Evolutionary conservation across 2,113 vertebrate species (phyloP), one percentile per base, ranked within the genome.

Genomic region (Zootoca vivipara): DNA sequence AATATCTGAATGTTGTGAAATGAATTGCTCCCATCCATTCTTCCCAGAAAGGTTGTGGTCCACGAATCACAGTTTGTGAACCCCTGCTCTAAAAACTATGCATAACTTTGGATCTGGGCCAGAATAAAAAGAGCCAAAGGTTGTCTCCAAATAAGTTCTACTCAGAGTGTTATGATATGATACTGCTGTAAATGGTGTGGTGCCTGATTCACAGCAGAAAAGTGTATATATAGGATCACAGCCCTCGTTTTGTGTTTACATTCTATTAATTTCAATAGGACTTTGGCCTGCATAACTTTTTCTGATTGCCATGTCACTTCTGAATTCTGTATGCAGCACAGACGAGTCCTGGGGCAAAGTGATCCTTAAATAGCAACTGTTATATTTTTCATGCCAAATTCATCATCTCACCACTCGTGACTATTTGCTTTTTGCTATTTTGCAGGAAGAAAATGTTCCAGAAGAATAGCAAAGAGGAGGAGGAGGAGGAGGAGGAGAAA

Each of bases 351-450:
- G 73, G 35, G 72, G 84, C 73, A 77, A 85, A 65, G 73, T 65
- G 84, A 58, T 85, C 84, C 24, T 77, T 85, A 77, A 85, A 85
- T 85, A 77, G 84, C 40, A 78, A 85, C 73, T 65, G 35, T 65
- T 85, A 77, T 65, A 85, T 85, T 77, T 77, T 35, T 85, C 40
- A 64, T 85, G 58, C 73, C 84, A 85, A 77, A 77, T 85, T 65
- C 73, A 64, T 78, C 73, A 42, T 56, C 35, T 85, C 35, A 40
- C 72, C 10, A 15, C 84, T 85, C 73, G 42, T 42, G 26, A 77
- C 28, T 77, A 65, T 56, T 84, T 69, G 73, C 18, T 75, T 46
- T 64, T 85, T 28, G n/a, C 70, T 62, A 30, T 85, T 40, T 62
- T 26, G 22, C 56, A 65, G 58, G 33, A 74, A 28, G 10, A 65